Percentiles rank a stretch among this genome's conserved stretches.
Evolutionary conservation across 1,140 invertebrate species (phyloP).

Genomic region (Drosophila novamexicana): DNA sequence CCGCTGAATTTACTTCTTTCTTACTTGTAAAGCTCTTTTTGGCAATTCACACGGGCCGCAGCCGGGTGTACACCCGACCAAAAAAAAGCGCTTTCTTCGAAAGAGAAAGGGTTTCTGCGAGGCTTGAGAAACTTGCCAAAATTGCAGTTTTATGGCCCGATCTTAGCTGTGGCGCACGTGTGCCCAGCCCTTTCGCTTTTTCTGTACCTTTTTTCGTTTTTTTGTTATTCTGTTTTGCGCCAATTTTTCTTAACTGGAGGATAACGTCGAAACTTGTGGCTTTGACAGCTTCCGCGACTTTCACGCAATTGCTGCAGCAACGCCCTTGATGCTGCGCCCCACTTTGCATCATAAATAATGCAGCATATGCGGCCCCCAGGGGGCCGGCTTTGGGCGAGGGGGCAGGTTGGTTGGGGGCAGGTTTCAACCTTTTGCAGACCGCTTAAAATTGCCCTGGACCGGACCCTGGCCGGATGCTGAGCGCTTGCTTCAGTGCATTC

Average conservation of each 20-base stretch:
- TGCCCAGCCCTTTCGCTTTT: constrained; percentile 79
- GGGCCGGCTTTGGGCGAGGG: neutral
- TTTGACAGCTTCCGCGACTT: constrained; percentile 74
- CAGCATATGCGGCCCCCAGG: constrained; percentile 41
- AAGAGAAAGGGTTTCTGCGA: constrained; percentile 78
- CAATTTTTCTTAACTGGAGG: constrained; percentile 39
- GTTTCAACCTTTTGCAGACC: constrained; percentile 39
- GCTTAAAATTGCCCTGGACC: constrained; percentile 15
- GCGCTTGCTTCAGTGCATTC: constrained; percentile 64
- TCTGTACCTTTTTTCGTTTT: constrained; percentile 14
- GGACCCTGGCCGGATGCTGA: constrained; percentile 41
- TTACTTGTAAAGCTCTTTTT: constrained; percentile 10
- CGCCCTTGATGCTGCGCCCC: constrained; percentile 48
- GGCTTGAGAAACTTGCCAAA: constrained; percentile 69
- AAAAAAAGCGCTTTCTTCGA: constrained; percentile 69
- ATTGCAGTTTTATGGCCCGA: constrained; percentile 73
- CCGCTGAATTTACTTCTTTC: constrained; percentile 39
- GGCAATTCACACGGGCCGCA: constrained; percentile 42
- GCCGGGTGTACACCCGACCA: constrained; percentile 10
- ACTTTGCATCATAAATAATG: constrained; percentile 76
- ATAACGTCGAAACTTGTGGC: constrained; percentile 50
- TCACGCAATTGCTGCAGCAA: constrained; percentile 68
- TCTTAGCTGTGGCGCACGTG: constrained; percentile 62
- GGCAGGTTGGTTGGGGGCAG: too few species aligned
- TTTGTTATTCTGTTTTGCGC: neutral